phyloP scores from a whole-genome alignment of 2,888 invertebrate species.

The Galerucella calmariensis region DNA sequence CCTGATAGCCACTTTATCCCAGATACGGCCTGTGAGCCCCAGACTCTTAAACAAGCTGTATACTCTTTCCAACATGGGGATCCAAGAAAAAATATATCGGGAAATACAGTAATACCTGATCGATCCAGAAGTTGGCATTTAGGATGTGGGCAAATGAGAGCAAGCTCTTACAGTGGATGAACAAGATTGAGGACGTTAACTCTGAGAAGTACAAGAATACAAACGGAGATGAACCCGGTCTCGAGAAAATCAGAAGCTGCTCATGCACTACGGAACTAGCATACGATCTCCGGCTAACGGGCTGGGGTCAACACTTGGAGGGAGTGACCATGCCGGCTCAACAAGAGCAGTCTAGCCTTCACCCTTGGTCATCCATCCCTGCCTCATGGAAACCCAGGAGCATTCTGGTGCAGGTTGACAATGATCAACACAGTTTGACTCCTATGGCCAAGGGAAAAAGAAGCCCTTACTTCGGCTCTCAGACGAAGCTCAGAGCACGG shows the following conservation, averaged over 20 bases:
- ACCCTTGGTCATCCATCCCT: background rate
- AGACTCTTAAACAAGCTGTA: too few relatives aligned
- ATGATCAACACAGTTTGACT: rapidly evolving
- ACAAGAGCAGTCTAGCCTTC: background rate
- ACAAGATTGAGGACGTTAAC: background rate
- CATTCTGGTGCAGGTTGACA: background rate
- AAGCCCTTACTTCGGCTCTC: background rate
- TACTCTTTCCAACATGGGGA: too few relatives aligned
- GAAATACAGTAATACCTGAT: too few relatives aligned
- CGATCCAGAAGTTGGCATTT: too few relatives aligned
- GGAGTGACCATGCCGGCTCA: background rate
- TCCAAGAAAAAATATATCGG: too few relatives aligned
- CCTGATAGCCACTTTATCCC: too few relatives aligned
- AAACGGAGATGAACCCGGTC: rapidly evolving
- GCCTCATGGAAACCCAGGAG: background rate
- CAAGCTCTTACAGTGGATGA: background rate
- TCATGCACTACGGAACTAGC: background rate
- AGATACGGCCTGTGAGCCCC: too few relatives aligned
- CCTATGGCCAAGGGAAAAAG: background rate
- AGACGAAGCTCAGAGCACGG: background rate
- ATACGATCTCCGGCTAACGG: rapidly evolving
- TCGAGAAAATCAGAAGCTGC: rapidly evolving
- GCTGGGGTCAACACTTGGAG: background rate
- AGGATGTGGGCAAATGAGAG: too few relatives aligned
- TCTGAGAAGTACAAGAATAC: background rate